A percentile compares a stretch with the other conserved stretches of the same genome.
Evolutionary conservation across 2,888 invertebrate species (phyloP).

Genomic region (Ceramica pisi): DNA sequence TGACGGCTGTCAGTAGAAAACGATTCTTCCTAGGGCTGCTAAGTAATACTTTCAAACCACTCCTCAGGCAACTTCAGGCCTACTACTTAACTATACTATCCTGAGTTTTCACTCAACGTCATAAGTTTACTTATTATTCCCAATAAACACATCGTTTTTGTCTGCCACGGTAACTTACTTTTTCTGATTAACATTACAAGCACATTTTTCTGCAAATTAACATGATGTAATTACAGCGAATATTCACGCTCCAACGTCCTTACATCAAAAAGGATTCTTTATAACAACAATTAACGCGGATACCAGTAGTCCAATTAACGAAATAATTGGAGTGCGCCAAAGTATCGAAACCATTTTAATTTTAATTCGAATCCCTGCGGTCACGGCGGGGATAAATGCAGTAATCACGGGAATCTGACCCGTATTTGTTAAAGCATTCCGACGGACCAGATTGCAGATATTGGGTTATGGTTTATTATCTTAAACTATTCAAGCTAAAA

Average conservation of each 20-base stretch:
- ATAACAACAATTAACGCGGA: conserved; percentile 44
- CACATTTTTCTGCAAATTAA: neutral
- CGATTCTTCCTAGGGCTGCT: no score
- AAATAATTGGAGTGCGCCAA: conserved; percentile 53
- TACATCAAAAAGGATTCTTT: conserved; percentile 39
- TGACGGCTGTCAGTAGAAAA: no score
- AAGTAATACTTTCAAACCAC: no score
- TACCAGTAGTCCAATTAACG: conserved; percentile 50
- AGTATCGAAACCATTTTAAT: conserved; percentile 50
- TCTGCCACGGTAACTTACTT: neutral
- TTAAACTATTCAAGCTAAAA: conserved; percentile 5
- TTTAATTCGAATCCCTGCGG: conserved; percentile 52
- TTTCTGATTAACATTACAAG: neutral
- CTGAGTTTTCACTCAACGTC: no score
- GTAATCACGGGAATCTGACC: conserved; percentile 27
- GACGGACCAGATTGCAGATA: conserved; percentile 13
- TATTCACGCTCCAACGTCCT: conserved; percentile 17
- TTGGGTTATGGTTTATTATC: conserved; percentile 23
- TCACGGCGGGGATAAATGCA: conserved; percentile 11
- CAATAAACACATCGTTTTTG: neutral
- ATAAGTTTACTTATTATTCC: neutral
- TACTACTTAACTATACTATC: no score
- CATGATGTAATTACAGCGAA: conserved; percentile 1
- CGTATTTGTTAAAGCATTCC: conserved; percentile 31
- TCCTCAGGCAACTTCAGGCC: no score